Evolutionary conservation across 2,113 vertebrate genomes (phyloP).

Genomic region (Leucopsar rothschildi): DNA sequence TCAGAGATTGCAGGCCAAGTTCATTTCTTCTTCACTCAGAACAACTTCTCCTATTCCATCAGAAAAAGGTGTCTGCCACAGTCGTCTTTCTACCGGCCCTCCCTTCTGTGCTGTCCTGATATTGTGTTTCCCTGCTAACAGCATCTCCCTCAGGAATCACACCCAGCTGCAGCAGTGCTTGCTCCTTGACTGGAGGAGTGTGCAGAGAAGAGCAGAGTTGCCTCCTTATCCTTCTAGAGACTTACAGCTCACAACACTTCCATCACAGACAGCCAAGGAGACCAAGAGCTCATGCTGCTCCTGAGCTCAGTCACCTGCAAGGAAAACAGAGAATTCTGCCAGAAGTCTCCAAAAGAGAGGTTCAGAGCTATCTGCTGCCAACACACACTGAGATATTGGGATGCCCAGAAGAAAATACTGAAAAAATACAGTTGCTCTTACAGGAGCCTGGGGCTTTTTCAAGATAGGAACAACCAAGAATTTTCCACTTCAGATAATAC

Average conservation of each 20-base stretch:
- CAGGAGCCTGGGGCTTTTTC: accelerated
- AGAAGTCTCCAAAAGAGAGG: neutral
- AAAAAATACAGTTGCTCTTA: neutral
- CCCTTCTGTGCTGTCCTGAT: neutral
- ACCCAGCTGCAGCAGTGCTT: neutral
- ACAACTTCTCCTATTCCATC: neutral
- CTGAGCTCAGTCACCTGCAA: neutral
- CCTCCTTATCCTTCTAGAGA: neutral
- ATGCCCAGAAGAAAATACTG: neutral
- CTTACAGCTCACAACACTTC: neutral
- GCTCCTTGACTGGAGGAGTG: neutral
- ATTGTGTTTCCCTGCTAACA: neutral
- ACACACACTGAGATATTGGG: neutral
- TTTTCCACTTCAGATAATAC: neutral
- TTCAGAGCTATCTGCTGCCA: neutral
- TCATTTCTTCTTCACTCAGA: neutral
- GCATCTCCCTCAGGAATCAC: neutral
- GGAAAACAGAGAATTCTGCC: neutral
- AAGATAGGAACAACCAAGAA: neutral
- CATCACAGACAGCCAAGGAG: neutral
- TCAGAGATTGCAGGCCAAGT: neutral
- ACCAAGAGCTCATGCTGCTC: neutral
- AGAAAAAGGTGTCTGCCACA: neutral
- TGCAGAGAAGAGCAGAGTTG: neutral
- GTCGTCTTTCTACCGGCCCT: neutral